These are phyloP conservation scores for Carettochelys insculpta DNA, from an alignment of 2,113 vertebrate species.

Conservation along the genomic window DNA sequence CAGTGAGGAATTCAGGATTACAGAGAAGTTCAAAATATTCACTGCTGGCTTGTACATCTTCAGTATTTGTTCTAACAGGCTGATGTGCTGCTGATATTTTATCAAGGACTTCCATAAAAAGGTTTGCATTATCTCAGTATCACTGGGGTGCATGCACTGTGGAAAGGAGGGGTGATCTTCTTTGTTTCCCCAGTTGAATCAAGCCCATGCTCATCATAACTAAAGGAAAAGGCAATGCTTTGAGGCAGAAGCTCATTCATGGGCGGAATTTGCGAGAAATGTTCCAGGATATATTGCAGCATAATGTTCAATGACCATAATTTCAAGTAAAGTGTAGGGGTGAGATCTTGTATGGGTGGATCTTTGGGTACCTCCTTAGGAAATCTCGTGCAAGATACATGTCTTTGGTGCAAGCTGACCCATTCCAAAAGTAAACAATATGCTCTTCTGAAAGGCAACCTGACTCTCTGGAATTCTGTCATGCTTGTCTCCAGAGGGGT, in stretches of 20 bases:
- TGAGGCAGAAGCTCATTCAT: background rate
- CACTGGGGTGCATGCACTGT: background rate
- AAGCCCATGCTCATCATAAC: background rate
- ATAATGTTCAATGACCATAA: background rate
- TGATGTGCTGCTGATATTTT: background rate
- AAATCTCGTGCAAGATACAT: background rate
- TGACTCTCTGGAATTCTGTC: background rate
- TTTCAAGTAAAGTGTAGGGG: background rate
- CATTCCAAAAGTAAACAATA: fast-evolving
- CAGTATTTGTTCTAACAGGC: fast-evolving
- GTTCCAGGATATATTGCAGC: background rate
- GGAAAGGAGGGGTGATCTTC: fast-evolving
- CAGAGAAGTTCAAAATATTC: fast-evolving
- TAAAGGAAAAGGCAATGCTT: background rate
- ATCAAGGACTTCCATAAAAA: background rate
- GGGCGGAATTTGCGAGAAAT: background rate
- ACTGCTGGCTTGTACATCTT: background rate
- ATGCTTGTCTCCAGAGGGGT: background rate
- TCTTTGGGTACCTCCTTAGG: background rate
- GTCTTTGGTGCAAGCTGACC: background rate
- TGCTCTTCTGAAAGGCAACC: background rate
- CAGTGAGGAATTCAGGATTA: fast-evolving
- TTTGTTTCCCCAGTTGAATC: background rate
- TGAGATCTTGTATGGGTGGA: background rate
- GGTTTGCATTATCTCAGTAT: background rate